These are phyloP conservation scores for Papilio elwesi DNA, from an alignment of 2,888 invertebrate genomes.

Conservation along the genomic window DNA sequence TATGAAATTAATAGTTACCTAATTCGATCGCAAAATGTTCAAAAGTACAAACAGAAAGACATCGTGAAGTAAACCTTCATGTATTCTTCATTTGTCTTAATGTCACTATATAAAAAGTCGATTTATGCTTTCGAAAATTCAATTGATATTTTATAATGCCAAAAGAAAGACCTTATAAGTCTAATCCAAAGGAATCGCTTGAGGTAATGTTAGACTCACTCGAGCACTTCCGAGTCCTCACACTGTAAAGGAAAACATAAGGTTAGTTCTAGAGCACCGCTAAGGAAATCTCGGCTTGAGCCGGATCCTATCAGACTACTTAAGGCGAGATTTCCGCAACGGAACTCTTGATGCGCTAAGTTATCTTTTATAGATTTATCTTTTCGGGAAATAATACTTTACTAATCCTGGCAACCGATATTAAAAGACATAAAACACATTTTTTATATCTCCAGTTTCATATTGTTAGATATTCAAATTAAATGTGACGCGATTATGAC, in stretches of 20 bases:
- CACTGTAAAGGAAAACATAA: not conserved
- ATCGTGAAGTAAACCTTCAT: too few relatives aligned
- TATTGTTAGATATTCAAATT: not conserved
- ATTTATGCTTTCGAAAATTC: too few relatives aligned
- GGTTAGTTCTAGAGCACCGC: not conserved
- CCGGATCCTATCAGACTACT: slow-evolving; percentile 20
- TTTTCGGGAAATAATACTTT: not conserved
- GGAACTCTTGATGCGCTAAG: slow-evolving; percentile 6
- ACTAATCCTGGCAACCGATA: not conserved
- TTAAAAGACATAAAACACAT: not conserved
- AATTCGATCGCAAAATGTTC: not conserved
- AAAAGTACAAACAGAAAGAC: too few relatives aligned
- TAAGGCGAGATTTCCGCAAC: slow-evolving; percentile 15
- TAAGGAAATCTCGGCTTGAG: slow-evolving; percentile 16
- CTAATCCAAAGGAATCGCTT: too few relatives aligned
- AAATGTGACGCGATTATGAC: not conserved
- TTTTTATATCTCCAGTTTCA: not conserved
- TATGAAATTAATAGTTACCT: not conserved
- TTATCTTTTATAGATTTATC: not conserved
- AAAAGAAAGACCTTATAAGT: too few relatives aligned
- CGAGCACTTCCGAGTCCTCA: slow-evolving; percentile 3
- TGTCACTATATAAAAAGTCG: too few relatives aligned
- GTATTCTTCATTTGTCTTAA: too few relatives aligned
- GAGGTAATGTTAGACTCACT: not conserved
- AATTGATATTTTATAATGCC: too few relatives aligned